Percentiles rank a stretch among this genome's conserved stretches.
phyloP scores from a whole-genome alignment of 2,797 vertebrate species.

The Antrozous pallidus region DNA sequence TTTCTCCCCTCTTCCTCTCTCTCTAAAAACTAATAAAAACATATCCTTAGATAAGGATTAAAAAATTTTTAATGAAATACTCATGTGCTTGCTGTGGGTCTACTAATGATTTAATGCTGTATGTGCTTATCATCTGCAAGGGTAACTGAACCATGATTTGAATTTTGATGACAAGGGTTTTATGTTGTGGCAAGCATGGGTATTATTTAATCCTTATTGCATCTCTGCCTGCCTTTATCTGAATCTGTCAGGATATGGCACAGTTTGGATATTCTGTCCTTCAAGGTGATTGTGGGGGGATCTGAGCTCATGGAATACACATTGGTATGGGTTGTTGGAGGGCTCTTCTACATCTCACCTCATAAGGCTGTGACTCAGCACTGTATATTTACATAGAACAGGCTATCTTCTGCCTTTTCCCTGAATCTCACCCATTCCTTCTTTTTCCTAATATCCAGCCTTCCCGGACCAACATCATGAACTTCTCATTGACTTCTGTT shows the following conservation, averaged over 20 bases:
- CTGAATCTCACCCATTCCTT: not conserved
- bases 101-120: not conserved
- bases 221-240: not conserved
- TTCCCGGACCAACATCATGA: not conserved
- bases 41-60: not conserved
- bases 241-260: not conserved
- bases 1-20: not conserved
- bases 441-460: not conserved
- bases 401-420: not conserved
- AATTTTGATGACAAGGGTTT: not conserved
- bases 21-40: not conserved
- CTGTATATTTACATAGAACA: not conserved
- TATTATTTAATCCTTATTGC: not conserved
- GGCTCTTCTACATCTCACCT: not conserved
- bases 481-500: not conserved
- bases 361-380: not conserved
- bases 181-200: not conserved
- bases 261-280: not conserved
- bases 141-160: conserved; percentile 28
- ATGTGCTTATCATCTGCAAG: not conserved
- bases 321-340: not conserved
- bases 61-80: not conserved
- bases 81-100: not conserved
- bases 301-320: not conserved
- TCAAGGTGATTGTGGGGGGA: not conserved